These are phyloP conservation scores for Ochotona curzoniae DNA, from an alignment of 2,113 vertebrate species.

Conservation along the genomic window DNA sequence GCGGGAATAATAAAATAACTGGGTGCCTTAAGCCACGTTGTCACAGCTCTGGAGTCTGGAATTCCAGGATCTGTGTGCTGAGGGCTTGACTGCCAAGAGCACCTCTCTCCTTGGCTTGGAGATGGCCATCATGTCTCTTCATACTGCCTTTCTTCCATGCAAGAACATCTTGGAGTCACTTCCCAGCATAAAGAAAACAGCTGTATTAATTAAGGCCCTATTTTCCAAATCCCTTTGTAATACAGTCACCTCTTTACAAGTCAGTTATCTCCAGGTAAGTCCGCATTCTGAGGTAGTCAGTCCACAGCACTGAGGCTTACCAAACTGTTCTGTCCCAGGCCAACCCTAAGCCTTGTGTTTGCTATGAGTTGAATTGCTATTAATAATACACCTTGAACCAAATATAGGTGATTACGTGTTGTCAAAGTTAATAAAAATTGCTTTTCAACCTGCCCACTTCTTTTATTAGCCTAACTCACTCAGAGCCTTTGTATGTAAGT, in stretches of 20 bases:
- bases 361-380: not conserved
- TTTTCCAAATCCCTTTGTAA: not conserved
- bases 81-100: not conserved
- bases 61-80: not conserved
- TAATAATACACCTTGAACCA: not conserved
- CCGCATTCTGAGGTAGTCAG: not conserved
- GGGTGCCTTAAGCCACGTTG: not conserved
- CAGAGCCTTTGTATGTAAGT: not conserved
- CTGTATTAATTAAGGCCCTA: accelerated
- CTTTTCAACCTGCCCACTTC: not conserved
- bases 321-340: not conserved
- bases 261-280: not conserved
- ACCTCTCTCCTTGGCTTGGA: not conserved
- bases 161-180: not conserved
- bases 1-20: not conserved
- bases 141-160: not conserved
- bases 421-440: not conserved
- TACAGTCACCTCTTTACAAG: not conserved
- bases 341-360: no score
- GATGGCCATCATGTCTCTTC: not conserved
- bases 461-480: not conserved
- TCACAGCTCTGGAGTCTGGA: not conserved
- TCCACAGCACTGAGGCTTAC: not conserved
- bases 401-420: not conserved
- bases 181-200: not conserved